These are phyloP conservation scores for Ganaspis sp. DNA, from an alignment of 1,140 invertebrate genomes.

Conservation along the genomic window DNA sequence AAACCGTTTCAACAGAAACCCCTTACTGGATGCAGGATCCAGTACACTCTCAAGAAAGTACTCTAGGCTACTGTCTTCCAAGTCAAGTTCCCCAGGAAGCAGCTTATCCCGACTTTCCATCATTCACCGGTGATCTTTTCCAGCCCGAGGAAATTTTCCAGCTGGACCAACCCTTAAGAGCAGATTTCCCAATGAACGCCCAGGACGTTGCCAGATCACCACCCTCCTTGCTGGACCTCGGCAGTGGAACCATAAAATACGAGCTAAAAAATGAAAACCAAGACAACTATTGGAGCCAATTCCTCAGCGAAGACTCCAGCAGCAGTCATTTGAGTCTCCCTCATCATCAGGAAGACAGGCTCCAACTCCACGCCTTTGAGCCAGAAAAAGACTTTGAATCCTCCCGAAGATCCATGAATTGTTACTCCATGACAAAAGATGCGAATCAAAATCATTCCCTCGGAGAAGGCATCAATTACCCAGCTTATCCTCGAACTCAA, in stretches of 20 bases:
- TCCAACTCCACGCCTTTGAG: conserved; percentile 59
- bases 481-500: conserved; percentile 35
- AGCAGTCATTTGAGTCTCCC: conserved; percentile 71
- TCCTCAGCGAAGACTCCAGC: conserved; percentile 77
- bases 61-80: conserved; percentile 60
- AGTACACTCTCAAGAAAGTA: conserved; percentile 57
- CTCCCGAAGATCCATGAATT: conserved; percentile 49
- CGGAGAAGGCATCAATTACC: conserved; percentile 33
- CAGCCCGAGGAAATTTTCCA: conserved; percentile 88
- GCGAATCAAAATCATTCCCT: conserved; percentile 55
- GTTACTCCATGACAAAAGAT: conserved; percentile 55
- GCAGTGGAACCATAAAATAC: conserved; percentile 81
- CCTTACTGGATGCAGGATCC: conserved; percentile 70
- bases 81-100: conserved; percentile 67
- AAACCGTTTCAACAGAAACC: conserved; percentile 55
- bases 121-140: conserved; percentile 82
- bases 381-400: conserved; percentile 56
- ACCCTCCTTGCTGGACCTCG: conserved; percentile 83
- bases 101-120: conserved; percentile 74
- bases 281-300: conserved; percentile 71
- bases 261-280: conserved; percentile 65
- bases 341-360: conserved; percentile 62
- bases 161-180: conserved; percentile 83
- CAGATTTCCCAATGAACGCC: conserved; percentile 76
- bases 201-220: conserved; percentile 79